These are phyloP conservation scores for Calypte anna DNA, from an alignment of 2,113 vertebrate genomes.

Conservation along the genomic window DNA sequence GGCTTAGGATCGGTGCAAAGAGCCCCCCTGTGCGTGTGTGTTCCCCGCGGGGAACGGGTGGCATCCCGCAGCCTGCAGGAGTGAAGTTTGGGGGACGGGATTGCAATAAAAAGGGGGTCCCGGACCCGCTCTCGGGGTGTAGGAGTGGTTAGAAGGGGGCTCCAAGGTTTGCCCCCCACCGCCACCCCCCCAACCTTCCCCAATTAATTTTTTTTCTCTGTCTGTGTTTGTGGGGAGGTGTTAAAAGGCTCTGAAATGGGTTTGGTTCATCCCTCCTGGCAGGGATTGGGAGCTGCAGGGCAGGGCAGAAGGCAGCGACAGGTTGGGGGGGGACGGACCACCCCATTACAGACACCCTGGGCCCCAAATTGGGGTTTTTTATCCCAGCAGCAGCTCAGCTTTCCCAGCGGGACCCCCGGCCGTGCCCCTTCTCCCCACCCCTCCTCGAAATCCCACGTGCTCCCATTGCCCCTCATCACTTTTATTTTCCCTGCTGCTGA, in stretches of 20 bases:
- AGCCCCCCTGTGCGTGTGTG: no score
- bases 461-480: neutral
- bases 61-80: no score
- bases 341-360: neutral
- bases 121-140: no score
- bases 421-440: neutral
- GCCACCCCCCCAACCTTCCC: no score
- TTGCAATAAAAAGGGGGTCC: no score
- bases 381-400: neutral
- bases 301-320: neutral
- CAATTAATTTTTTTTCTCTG: no score
- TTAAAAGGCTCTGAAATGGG: neutral
- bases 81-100: no score
- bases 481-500: neutral
- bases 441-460: neutral
- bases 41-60: no score
- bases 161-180: no score
- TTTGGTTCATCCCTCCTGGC: neutral
- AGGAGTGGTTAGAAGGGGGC: no score
- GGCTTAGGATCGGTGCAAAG: neutral
- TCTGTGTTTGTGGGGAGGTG: no score
- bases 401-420: rapidly evolving
- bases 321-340: neutral
- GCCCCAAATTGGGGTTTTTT: neutral
- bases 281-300: no score